Percentiles rank a stretch among this genome's conserved stretches.
phyloP scores from a whole-genome alignment of 2,797 vertebrate genomes.

The Carapus acus region DNA sequence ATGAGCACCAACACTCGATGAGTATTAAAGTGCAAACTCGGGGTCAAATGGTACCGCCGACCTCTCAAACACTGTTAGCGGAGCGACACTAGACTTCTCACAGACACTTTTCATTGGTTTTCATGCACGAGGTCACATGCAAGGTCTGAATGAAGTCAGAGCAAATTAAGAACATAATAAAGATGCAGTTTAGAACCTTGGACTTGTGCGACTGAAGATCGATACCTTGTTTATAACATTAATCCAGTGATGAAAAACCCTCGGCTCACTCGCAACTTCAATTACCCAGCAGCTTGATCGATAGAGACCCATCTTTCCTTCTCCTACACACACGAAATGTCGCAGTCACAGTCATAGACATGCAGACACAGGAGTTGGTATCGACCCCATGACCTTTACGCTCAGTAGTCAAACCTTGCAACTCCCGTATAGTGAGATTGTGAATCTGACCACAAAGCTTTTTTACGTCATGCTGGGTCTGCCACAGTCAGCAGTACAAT shows the following conservation, averaged over 20 bases:
- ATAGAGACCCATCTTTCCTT: too few relatives aligned
- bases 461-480: too few relatives aligned
- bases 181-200: background rate
- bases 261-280: background rate
- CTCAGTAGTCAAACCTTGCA: background rate
- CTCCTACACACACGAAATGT: background rate
- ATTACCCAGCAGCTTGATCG: background rate
- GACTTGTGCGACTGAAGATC: background rate
- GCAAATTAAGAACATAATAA: background rate
- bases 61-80: too few relatives aligned
- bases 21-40: too few relatives aligned
- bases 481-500: too few relatives aligned
- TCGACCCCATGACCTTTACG: background rate
- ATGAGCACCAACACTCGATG: too few relatives aligned
- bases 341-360: background rate
- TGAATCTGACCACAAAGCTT: too few relatives aligned
- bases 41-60: too few relatives aligned
- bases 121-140: too few relatives aligned
- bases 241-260: background rate
- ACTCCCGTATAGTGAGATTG: too few relatives aligned
- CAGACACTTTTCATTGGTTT: too few relatives aligned
- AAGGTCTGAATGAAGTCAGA: background rate
- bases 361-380: background rate
- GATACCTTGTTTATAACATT: background rate
- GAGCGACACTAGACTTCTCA: too few relatives aligned